Conservation (phyloP, 2,113 vertebrate species). For the Calyptommatus sinebrachiatus region DNA sequence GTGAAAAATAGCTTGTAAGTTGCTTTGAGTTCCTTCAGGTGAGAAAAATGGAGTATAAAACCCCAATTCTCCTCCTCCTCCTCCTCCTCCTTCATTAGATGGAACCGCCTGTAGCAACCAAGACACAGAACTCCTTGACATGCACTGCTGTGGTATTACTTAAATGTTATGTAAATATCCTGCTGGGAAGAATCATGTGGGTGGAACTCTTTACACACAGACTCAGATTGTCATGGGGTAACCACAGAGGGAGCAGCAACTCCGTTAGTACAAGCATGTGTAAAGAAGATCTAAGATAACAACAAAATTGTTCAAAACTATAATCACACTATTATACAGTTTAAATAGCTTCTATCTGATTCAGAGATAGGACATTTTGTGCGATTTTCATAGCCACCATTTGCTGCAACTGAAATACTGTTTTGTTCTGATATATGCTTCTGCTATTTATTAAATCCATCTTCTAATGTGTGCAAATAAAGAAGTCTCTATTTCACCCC, state of each 20-base stretch:
- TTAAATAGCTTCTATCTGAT: constrained; percentile 44
- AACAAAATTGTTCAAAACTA: constrained; percentile 34
- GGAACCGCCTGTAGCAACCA: not conserved
- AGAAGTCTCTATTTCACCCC: constrained; percentile 34
- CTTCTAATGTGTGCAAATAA: constrained; percentile 59
- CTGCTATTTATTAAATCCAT: constrained; percentile 64
- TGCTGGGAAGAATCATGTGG: constrained; percentile 2
- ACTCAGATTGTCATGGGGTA: not conserved
- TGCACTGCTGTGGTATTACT: not conserved
- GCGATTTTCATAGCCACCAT: constrained; percentile 41
- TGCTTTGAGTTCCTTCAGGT: too few species aligned
- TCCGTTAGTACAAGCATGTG: not conserved
- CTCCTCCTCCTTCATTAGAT: not conserved
- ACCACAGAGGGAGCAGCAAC: not conserved
- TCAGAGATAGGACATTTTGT: constrained; percentile 54
- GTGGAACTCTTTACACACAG: not conserved
- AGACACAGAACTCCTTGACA: not conserved
- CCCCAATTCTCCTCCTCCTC: too few species aligned
- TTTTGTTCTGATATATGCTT: constrained; percentile 54
- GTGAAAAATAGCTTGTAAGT: too few species aligned
- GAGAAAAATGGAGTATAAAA: too few species aligned
- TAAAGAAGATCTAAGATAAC: not conserved
- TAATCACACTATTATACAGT: not conserved
- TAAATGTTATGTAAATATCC: constrained; percentile 23
- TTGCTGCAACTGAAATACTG: constrained; percentile 48